Conservation (phyloP, 2,888 invertebrate genomes). For the Cynaeus angustus region DNA sequence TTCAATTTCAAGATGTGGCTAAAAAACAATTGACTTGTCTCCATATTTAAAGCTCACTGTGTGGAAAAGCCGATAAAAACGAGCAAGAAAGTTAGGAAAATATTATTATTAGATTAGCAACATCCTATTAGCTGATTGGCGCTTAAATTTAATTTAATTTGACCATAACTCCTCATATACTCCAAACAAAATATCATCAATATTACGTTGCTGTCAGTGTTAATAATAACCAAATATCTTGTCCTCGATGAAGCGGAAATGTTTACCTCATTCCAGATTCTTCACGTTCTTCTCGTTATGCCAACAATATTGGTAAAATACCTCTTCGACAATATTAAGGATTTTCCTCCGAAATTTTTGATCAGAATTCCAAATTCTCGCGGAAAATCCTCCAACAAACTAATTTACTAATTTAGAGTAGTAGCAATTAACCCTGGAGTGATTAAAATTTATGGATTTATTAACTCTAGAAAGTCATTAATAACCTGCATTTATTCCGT, state of each 20-base stretch:
- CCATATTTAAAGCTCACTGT: too few species aligned
- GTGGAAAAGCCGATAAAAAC: too few species aligned
- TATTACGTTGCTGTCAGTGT: too few species aligned
- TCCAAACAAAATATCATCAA: too few species aligned
- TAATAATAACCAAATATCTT: constrained; percentile 4
- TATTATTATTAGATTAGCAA: too few species aligned
- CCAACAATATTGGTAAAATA: constrained; percentile 10
- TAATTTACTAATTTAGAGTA: constrained; percentile 4
- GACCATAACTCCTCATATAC: too few species aligned
- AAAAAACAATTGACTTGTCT: too few species aligned
- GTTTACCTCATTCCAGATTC: constrained; percentile 5
- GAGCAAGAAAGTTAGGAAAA: too few species aligned
- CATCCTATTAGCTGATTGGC: too few species aligned
- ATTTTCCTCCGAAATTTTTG: neutral
- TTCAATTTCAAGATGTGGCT: too few species aligned
- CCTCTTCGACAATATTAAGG: neutral
- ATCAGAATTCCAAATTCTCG: too few species aligned
- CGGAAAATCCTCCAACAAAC: neutral
- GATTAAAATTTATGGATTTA: constrained; percentile 36
- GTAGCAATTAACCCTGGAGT: neutral
- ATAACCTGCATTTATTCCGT: constrained; percentile 18
- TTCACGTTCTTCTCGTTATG: constrained; percentile 10
- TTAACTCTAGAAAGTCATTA: constrained; percentile 16
- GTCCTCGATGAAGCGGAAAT: neutral
- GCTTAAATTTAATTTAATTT: too few species aligned